These are phyloP conservation scores for Xylota sylvarum DNA, from an alignment of 2,888 invertebrate genomes.

Conservation along the genomic window DNA sequence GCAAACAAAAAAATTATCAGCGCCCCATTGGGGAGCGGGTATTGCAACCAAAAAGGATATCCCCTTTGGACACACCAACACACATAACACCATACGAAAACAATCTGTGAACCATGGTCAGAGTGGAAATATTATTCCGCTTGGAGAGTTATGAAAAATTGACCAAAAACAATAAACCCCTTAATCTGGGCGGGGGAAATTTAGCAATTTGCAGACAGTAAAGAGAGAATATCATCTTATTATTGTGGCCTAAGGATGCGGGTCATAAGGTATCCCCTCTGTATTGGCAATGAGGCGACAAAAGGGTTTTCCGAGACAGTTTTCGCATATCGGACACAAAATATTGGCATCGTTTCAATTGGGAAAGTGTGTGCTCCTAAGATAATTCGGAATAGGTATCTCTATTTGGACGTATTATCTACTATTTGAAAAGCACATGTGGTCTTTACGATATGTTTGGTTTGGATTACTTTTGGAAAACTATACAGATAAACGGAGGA, in stretches of 20 bases:
- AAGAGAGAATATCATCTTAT: slow-evolving; percentile 57
- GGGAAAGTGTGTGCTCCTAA: slow-evolving; percentile 1
- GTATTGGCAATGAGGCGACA: slow-evolving; percentile 49
- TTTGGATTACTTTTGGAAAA: slow-evolving; percentile 10
- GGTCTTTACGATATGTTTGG: slow-evolving; percentile 9
- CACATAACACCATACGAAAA: slow-evolving; percentile 35
- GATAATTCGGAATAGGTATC: slow-evolving; percentile 8
- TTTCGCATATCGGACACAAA: slow-evolving; percentile 14
- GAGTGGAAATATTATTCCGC: slow-evolving; percentile 75
- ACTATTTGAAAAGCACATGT: slow-evolving; percentile 31
- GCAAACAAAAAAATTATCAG: slow-evolving; percentile 7
- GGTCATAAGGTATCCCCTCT: slow-evolving; percentile 22
- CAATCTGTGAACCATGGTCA: slow-evolving; percentile 72
- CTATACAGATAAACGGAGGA: not conserved
- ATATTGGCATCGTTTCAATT: slow-evolving; percentile 35
- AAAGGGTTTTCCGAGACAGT: slow-evolving; percentile 57
- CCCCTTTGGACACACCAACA: slow-evolving; percentile 32
- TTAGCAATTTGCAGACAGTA: slow-evolving; percentile 71
- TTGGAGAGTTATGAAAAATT: slow-evolving; percentile 76
- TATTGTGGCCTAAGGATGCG: slow-evolving; percentile 59
- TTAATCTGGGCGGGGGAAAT: slow-evolving; percentile 71
- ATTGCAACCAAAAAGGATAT: slow-evolving; percentile 60
- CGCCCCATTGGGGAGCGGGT: slow-evolving; percentile 2
- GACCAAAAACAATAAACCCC: slow-evolving; percentile 77
- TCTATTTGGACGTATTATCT: slow-evolving; percentile 14